phyloP scores from a whole-genome alignment of 2,888 invertebrate species.

The Priocnemis perturbator region DNA sequence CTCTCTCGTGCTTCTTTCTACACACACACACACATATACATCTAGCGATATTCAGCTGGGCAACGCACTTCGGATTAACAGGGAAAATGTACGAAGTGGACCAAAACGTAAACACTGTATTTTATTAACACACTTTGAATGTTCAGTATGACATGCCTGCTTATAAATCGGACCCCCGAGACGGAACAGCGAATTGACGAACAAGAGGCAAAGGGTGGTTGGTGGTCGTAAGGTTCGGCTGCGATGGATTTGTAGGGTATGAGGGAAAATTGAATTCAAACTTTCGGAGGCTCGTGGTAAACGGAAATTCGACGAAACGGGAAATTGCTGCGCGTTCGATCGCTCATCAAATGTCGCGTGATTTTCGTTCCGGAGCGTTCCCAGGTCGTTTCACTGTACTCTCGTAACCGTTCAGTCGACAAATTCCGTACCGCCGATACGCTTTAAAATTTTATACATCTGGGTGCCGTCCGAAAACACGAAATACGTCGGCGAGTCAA shows the following conservation, averaged over 20 bases:
- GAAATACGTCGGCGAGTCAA: constrained; percentile 3
- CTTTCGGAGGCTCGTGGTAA: constrained; percentile 27
- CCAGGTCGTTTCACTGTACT: neutral
- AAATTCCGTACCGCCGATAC: too few species aligned
- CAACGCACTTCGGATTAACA: constrained; percentile 39
- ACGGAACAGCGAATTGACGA: constrained; percentile 21
- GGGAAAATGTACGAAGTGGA: constrained; percentile 63
- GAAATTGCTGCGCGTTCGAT: neutral
- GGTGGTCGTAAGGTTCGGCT: neutral
- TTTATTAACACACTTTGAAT: constrained; percentile 65
- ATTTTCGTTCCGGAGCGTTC: neutral
- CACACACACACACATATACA: neutral
- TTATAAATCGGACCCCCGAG: constrained; percentile 35
- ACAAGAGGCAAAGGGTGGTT: constrained; percentile 20
- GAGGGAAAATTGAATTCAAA: neutral
- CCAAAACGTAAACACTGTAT: constrained; percentile 66
- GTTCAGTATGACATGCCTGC: constrained; percentile 51
- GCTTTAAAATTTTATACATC: too few species aligned
- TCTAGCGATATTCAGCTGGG: constrained; percentile 22
- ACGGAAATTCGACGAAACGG: constrained; percentile 23
- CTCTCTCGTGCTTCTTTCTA: too few species aligned
- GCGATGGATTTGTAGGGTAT: neutral
- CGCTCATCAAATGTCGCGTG: too few species aligned
- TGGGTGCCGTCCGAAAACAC: too few species aligned
- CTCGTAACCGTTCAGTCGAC: too few species aligned